Base-by-base conservation (phyloP, 2,888 invertebrate species). In the Zygogramma bicolorata region DNA sequence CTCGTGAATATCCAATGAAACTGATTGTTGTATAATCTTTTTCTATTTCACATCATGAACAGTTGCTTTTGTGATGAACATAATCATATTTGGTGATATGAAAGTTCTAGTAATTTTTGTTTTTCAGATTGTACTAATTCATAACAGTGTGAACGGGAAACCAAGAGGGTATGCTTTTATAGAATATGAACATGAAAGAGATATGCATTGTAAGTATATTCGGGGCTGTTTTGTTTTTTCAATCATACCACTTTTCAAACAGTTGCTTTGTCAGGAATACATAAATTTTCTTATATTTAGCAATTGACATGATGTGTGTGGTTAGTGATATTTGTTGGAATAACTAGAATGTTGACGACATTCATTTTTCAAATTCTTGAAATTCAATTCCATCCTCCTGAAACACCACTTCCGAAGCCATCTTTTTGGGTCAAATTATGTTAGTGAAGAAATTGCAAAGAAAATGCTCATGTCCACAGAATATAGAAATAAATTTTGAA, bases 131-230 rank as follows among this genome's bases (percentile, higher is more conserved):
- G 92, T 93, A 79, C 91, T 99, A 86, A 93, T 95, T 77, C 94
- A 93, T 85, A 96, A 96, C 88, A 94, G 93, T 78, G 91, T 94
- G 77, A 93, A 92, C 85, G 95, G 93, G 81, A 99, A 99, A 89
- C 99, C 98, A 8, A 92, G 99, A 80, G 99, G 99, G 75, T 99
- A 99, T 89, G 99, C 99, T 58, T 99, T 99, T 91, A 98, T 99
- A 84, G 99, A 99, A 88, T 99, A 98, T 89, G 98, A 99, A 88
- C 97, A 98, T 88, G 99, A 99, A 88, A 90, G 98, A 75, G 99
- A 99, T 88, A 99, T 99, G 99, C 99, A 99, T 89, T 97, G 98
- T 98, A 91, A 96, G 97, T 97, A 89, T 79, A 72, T 68, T 6
- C 8, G 15, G n/a, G 22, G 22, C 7, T 53, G 25, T 13, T 38